Percentiles rank a stretch among this genome's conserved stretches.
phyloP scores from a whole-genome alignment of 2,113 vertebrate genomes.

The Urocynchramus pylzowi region DNA sequence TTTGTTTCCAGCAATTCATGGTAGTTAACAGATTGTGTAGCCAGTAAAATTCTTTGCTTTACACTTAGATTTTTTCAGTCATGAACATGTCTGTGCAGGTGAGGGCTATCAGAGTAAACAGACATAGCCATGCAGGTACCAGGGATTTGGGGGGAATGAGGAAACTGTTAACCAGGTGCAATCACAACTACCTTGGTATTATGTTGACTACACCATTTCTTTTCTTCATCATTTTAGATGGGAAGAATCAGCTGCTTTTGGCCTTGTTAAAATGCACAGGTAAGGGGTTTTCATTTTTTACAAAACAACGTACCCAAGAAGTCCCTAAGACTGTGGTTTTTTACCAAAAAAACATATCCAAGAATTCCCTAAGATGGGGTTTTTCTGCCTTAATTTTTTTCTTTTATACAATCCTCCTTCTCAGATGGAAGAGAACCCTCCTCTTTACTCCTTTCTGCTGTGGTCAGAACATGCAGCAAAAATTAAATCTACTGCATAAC shows the following conservation, averaged over 20 bases:
- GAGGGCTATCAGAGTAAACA: background rate
- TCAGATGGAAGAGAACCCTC: background rate
- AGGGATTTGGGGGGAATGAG: background rate
- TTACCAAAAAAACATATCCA: background rate
- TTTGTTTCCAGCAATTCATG: background rate
- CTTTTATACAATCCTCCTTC: background rate
- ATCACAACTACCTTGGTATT: background rate
- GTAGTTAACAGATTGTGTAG: background rate
- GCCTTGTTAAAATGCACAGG: conserved; percentile 96
- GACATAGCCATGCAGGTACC: background rate
- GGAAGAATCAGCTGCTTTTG: conserved; percentile 95
- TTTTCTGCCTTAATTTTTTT: conserved; percentile 1
- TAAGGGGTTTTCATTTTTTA: conserved; percentile 57
- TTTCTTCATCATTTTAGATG: conserved; percentile 77
- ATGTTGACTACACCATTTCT: background rate
- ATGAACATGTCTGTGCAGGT: background rate
- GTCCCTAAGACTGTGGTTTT: background rate
- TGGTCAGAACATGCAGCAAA: conserved; percentile 11
- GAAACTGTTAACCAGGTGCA: background rate
- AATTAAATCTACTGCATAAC: background rate
- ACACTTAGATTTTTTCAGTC: background rate
- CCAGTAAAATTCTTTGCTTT: background rate
- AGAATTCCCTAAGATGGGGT: background rate
- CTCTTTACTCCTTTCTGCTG: background rate
- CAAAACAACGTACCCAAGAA: background rate